A percentile compares a stretch with the other conserved stretches of the same genome.
Evolutionary conservation across 2,888 invertebrate species (phyloP).

Genomic region (Leptopilina drosophilae): DNA sequence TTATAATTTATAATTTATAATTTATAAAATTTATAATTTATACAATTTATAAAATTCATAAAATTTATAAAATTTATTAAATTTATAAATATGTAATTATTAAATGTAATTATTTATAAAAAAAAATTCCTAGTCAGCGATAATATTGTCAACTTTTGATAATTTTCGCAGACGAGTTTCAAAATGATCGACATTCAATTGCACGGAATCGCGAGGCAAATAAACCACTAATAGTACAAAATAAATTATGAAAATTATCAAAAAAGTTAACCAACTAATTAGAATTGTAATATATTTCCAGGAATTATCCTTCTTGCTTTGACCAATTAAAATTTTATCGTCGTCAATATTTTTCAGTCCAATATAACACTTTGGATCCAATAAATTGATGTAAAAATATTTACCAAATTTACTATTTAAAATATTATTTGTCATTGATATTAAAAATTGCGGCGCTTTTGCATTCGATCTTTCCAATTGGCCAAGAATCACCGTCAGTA

Average conservation of each 20-base stretch:
- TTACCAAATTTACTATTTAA: constrained; percentile 2
- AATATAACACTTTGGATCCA: constrained; percentile 12
- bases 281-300: constrained; percentile 35
- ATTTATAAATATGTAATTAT: too few relatives aligned
- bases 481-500: constrained; percentile 4
- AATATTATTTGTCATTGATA: background rate
- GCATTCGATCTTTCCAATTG: constrained; percentile 23
- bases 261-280: constrained; percentile 19
- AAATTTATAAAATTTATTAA: too few relatives aligned
- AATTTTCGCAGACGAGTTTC: background rate
- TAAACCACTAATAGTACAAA: background rate
- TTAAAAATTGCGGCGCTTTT: constrained; percentile 12
- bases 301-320: constrained; percentile 9
- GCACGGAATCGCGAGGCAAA: background rate
- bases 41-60: too few relatives aligned
- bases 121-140: background rate
- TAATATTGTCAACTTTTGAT: background rate
- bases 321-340: background rate
- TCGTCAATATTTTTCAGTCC: background rate
- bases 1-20: too few relatives aligned
- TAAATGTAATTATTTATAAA: too few relatives aligned
- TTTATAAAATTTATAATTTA: too few relatives aligned
- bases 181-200: background rate
- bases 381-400: constrained; percentile 34
- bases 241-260: constrained; percentile 1